phyloP scores from a whole-genome alignment of 2,888 invertebrate species.

The Xestia rhomboidea region DNA sequence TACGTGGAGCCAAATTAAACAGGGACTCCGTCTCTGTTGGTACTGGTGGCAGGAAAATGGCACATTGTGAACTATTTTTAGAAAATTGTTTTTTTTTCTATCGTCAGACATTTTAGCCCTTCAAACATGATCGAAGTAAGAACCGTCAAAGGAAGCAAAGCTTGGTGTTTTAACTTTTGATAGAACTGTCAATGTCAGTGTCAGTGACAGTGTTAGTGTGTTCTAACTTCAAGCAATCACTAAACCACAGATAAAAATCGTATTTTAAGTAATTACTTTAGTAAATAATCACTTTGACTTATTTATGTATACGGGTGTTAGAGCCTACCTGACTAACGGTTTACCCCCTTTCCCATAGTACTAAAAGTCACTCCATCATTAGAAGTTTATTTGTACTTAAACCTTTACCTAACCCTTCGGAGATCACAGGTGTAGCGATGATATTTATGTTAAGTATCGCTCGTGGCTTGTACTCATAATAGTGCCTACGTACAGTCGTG shows the following conservation, averaged over 20 bases:
- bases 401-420: constrained; percentile 13
- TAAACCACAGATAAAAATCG: too few species aligned
- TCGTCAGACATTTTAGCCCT: too few species aligned
- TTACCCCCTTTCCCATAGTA: neutral
- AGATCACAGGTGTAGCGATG: constrained; percentile 14
- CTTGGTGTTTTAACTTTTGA: too few species aligned
- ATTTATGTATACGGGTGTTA: too few species aligned
- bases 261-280: too few species aligned
- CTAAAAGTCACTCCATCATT: constrained; percentile 26
- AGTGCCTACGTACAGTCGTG: neutral
- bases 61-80: constrained; percentile 24
- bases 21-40: constrained; percentile 67
- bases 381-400: constrained; percentile 14
- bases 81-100: neutral
- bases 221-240: too few species aligned
- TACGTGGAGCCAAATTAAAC: constrained; percentile 80
- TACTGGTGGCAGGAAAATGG: constrained; percentile 71
- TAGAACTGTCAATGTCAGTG: too few species aligned
- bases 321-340: neutral
- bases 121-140: too few species aligned
- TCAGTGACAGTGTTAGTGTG: too few species aligned
- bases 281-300: too few species aligned
- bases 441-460: constrained; percentile 52
- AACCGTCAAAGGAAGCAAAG: too few species aligned
- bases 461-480: constrained; percentile 27